Base-by-base conservation (phyloP, 2,888 invertebrate genomes). In the Thymelicus sylvestris region DNA sequence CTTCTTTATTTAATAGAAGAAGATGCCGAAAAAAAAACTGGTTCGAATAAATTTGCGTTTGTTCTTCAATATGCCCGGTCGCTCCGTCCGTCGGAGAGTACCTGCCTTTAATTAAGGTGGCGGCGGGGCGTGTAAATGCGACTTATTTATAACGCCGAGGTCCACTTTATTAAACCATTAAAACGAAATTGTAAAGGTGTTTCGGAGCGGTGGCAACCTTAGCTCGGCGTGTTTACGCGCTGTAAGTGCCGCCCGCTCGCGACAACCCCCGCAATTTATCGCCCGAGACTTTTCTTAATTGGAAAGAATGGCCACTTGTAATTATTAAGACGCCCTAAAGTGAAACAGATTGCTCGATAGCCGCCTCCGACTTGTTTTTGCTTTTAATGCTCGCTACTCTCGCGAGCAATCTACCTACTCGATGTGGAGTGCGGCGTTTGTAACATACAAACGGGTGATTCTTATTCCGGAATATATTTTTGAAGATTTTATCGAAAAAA, bases 241-340 rank as follows among this genome's bases (percentile, higher is more conserved):
- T 81, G 83, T 83, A 86, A 88, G 87, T 86, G 82, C 81, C 79
- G 78, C 83, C 80, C 73, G 67, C 67, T 67, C 67, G 86, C 88
- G 90, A 89, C 92, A 89, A 85, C 92, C 90, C 92, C 90, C 87
- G 83, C 90, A 90, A 92, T 93, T 93, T 93, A 93, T 92, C 87
- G 91, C 90, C 84, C 83, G 87, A 90, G 92, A 92, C 91, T 92
- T 91, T 91, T 92, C 92, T 92, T 93, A 93, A 93, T 93, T 93
- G 92, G 92, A 93, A 93, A 91, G 90, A 93, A 93, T 92, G 92
- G 93, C 92, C 92, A 93, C 93, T 93, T 93, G 92, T 92, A 93
- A 93, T 93, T 93, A 93, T 92, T 92, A 93, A 92, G 92, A 90
- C 92, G 90, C 90, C 90, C 90, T 91, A 91, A 93, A 93, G 92